These are phyloP conservation scores for Sciaenops ocellatus DNA, from an alignment of 2,797 vertebrate species.

Conservation along the genomic window DNA sequence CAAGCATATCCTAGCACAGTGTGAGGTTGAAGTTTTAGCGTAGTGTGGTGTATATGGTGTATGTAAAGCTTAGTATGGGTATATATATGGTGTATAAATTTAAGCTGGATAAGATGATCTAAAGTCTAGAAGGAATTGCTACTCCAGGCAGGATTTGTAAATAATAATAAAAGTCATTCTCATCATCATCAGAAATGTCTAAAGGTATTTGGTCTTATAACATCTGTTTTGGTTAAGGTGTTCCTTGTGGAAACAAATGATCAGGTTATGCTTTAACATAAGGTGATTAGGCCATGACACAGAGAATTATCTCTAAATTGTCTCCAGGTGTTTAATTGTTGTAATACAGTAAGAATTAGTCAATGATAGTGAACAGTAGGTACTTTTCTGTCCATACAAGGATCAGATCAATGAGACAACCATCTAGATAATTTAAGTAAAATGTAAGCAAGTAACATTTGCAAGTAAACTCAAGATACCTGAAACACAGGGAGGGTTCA, in stretches of 20 bases:
- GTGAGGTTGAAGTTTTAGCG: not conserved
- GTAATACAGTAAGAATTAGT: not conserved
- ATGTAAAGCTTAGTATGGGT: no score
- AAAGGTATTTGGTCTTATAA: not conserved
- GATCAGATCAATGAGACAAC: not conserved
- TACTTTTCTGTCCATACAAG: not conserved
- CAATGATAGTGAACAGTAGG: not conserved
- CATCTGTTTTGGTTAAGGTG: not conserved
- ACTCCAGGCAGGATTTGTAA: not conserved
- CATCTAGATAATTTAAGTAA: not conserved
- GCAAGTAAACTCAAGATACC: not conserved
- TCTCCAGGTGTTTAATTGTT: not conserved
- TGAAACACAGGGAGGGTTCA: not conserved
- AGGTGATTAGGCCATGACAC: not conserved
- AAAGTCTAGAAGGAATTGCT: not conserved
- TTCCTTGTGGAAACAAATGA: not conserved
- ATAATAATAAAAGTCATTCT: not conserved
- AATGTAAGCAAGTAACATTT: not conserved
- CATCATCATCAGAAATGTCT: not conserved
- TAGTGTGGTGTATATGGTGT: no score
- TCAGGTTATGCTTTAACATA: not conserved
- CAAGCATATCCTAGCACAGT: conserved; percentile 8
- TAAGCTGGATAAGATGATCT: not conserved
- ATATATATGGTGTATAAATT: conserved; percentile 10
- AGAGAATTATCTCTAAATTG: not conserved